Evolutionary conservation across 2,113 vertebrate species (phyloP).

Genomic region (Spheniscus mendiculus): DNA sequence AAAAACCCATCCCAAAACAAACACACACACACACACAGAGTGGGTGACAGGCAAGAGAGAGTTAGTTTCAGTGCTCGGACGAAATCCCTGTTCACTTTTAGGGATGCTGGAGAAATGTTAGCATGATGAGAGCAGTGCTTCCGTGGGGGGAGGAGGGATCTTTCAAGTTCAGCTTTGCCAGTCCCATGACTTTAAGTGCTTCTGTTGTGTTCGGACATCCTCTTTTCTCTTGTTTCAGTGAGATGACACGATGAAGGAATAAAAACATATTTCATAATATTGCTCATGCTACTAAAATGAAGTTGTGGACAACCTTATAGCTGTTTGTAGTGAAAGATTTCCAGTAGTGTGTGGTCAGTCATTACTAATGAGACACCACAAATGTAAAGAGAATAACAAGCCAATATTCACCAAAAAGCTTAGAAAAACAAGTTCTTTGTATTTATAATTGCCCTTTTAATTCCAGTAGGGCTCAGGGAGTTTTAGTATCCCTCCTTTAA

Average conservation of each 20-base stretch:
- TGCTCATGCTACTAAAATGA: neutral
- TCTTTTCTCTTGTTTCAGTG: neutral
- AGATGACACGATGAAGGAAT: neutral
- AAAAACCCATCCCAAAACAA: neutral
- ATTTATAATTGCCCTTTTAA: neutral
- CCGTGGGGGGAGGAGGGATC: neutral
- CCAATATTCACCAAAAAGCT: neutral
- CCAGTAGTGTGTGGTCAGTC: neutral
- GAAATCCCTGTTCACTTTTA: neutral
- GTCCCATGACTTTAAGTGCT: neutral
- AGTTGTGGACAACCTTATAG: neutral
- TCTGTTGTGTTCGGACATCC: neutral
- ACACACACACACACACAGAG: neutral
- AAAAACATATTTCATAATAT: neutral
- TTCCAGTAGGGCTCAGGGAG: neutral
- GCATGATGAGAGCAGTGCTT: neutral
- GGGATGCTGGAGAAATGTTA: neutral
- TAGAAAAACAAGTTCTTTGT: neutral
- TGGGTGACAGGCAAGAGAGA: neutral
- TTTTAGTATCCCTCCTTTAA: neutral
- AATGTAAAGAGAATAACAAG: neutral
- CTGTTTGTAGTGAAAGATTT: neutral
- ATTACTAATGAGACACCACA: neutral
- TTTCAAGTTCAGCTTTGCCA: neutral
- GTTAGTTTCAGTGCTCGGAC: neutral